These are phyloP conservation scores for Eupeodes luniger DNA, from an alignment of 2,888 invertebrate species.

Conservation along the genomic window DNA sequence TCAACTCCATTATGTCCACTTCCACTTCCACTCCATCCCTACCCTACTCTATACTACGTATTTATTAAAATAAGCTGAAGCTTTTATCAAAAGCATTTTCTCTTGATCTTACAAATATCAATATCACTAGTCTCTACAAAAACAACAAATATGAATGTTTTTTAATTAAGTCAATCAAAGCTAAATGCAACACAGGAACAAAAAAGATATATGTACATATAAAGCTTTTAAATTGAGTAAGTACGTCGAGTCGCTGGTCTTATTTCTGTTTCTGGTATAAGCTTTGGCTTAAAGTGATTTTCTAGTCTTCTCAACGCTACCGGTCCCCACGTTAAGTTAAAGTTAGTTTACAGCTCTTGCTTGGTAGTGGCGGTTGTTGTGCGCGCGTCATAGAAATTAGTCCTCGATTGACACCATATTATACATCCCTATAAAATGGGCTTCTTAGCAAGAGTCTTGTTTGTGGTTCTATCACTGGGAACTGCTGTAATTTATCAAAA, in stretches of 20 bases:
- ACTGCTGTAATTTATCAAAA: conserved; percentile 81
- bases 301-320: conserved; percentile 5
- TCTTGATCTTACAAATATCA: not conserved
- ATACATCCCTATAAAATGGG: conserved; percentile 63
- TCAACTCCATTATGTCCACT: not conserved
- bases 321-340: conserved; percentile 41
- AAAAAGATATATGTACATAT: not conserved
- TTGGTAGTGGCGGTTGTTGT: conserved; percentile 9
- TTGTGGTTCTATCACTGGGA: conserved; percentile 78
- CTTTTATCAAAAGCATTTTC: conserved; percentile 16
- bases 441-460: conserved; percentile 77
- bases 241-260: no score
- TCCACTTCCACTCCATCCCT: not conserved
- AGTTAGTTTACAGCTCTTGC: conserved; percentile 31
- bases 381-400: not conserved
- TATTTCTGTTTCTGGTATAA: not conserved
- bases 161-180: conserved; percentile 17
- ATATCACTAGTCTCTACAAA: not conserved
- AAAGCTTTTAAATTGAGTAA: not conserved
- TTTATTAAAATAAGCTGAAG: not conserved
- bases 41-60: not conserved
- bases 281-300: not conserved
- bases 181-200: conserved; percentile 1
- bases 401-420: not conserved
- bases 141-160: not conserved